Base-by-base conservation (phyloP, 1,140 invertebrate genomes). In the Euwallacea fornicatus region DNA sequence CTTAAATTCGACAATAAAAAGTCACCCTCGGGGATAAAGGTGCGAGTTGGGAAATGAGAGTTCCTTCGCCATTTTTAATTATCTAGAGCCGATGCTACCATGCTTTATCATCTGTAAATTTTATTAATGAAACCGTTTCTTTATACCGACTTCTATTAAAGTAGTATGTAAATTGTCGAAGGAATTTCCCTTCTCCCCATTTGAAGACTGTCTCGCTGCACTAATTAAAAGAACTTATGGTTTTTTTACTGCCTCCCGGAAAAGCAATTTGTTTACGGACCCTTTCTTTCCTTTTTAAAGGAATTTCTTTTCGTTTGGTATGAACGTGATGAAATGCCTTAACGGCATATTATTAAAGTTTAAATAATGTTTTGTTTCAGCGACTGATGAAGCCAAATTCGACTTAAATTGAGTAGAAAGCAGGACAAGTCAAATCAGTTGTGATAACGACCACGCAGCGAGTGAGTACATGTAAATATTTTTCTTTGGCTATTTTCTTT, bases 221-320 rank as follows among this genome's bases (percentile, higher is more conserved):
- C 72, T 75, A 75, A 75, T 75, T 75, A 75, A 75, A 75, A 75
- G 74, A 75, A 75, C 72, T 75, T 75, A 75, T 71, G 72, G 71
- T 75, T 73, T 75, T 74, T 75, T 75, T 75, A 75, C 68, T 72
- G 69, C 61, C 60, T 44, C 15, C 13, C 67, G 55, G 66, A 42
- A 67, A 50, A 47, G 74, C 74, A 73, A 75, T 75, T 73, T 73
- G 67, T 73, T 75, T 75, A 73, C 69, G 33, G 66, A 61, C 68
- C 67, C 71, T 63, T 72, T 66, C 33, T 72, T 72, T 66, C 66
- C 6, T 56, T 72, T 67, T 61, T 16, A 11, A n/a, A 50, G 69
- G 62, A 72, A 72, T 72, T 65, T 72, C 66, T 72, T 58, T 63
- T 58, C 46, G 46, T 13, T 50, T 50, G 2, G 9, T 50, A 50